These are phyloP conservation scores for Clarias batrachus DNA, from an alignment of 2,113 vertebrate species.

Conservation along the genomic window DNA sequence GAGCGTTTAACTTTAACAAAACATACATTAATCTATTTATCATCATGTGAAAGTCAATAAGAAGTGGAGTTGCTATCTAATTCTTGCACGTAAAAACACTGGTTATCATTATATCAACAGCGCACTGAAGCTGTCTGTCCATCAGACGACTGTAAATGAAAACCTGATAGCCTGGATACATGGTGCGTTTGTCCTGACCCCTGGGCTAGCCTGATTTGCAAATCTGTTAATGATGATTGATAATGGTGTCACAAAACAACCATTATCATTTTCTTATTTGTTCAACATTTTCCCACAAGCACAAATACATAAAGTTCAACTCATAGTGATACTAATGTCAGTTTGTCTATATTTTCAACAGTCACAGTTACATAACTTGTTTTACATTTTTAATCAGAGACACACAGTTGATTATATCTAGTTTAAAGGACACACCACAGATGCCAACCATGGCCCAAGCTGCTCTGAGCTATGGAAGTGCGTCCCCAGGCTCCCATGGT, in stretches of 20 bases:
- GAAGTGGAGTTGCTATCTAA: background rate
- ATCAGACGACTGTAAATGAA: background rate
- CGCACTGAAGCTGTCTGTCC: background rate
- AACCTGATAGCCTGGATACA: background rate
- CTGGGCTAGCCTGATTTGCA: background rate
- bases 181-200: background rate
- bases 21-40: background rate
- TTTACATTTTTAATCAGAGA: background rate
- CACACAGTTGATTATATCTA: background rate
- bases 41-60: too few relatives aligned
- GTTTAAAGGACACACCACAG: background rate
- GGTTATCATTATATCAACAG: background rate
- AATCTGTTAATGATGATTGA: background rate
- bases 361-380: background rate
- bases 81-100: background rate
- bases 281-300: background rate
- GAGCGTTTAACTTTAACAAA: background rate
- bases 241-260: background rate
- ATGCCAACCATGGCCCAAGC: background rate
- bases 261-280: too few relatives aligned
- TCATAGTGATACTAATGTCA: background rate
- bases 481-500: slow-evolving; percentile 18
- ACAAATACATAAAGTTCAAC: too few relatives aligned
- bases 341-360: background rate
- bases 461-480: background rate